These are phyloP conservation scores for Drosophila orena DNA, from an alignment of 1,140 invertebrate genomes.

Conservation along the genomic window DNA sequence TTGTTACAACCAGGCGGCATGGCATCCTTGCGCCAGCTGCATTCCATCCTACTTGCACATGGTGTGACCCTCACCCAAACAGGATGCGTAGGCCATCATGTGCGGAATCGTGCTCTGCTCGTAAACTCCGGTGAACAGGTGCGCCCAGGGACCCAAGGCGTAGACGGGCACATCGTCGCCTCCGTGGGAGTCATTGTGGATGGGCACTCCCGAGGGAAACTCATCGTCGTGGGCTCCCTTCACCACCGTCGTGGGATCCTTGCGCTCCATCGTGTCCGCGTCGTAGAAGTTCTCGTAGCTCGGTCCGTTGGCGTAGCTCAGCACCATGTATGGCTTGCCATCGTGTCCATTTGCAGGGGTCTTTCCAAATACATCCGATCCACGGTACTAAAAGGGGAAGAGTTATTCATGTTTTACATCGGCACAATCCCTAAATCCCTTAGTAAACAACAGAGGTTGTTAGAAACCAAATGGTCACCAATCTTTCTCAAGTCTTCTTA, in stretches of 20 bases:
- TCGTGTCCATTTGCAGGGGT: slow-evolving; percentile 83
- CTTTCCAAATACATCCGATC: slow-evolving; percentile 85
- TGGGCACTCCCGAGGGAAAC: slow-evolving; percentile 86
- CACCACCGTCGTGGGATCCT: slow-evolving; percentile 69
- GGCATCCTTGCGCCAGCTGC: slow-evolving; percentile 16
- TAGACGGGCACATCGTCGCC: slow-evolving; percentile 90
- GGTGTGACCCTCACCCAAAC: slow-evolving; percentile 85
- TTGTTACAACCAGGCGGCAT: slow-evolving; percentile 60
- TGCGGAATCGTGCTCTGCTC: slow-evolving; percentile 93
- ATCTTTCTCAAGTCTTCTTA: too few relatives aligned
- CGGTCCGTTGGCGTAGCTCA: slow-evolving; percentile 90
- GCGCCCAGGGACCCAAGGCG: slow-evolving; percentile 88
- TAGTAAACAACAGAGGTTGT: too few relatives aligned
- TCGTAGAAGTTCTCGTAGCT: slow-evolving; percentile 85
- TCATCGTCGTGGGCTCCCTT: slow-evolving; percentile 56
- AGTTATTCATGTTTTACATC: neutral
- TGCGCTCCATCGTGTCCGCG: slow-evolving; percentile 66
- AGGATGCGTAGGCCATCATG: slow-evolving; percentile 89
- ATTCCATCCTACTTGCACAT: slow-evolving; percentile 41
- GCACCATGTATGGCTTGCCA: slow-evolving; percentile 87
- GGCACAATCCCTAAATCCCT: too few relatives aligned
- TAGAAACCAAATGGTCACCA: too few relatives aligned
- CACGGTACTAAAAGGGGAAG: slow-evolving; percentile 68
- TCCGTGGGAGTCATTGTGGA: slow-evolving; percentile 88
- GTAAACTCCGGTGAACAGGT: slow-evolving; percentile 90